Conservation (phyloP, 2,888 invertebrate genomes). For the Pinctada fucata region DNA sequence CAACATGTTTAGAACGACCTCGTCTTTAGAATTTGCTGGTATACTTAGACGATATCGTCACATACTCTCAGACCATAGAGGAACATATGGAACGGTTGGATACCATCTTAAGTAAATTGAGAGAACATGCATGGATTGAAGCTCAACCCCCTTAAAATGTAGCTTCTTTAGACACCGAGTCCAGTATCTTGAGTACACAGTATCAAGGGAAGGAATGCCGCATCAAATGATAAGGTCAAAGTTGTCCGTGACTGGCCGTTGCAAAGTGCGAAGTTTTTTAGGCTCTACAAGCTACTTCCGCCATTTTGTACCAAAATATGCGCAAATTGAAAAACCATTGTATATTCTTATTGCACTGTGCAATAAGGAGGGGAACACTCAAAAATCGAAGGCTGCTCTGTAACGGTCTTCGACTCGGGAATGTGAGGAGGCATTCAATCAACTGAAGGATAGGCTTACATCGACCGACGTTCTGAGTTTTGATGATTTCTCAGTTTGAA, state of each 20-base stretch:
- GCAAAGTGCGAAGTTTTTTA: constrained; percentile 5
- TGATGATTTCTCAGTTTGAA: constrained; percentile 34
- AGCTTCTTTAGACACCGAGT: constrained; percentile 12
- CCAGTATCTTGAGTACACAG: constrained; percentile 9
- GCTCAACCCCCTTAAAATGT: constrained; percentile 26
- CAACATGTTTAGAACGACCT: too few species aligned
- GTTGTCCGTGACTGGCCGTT: background rate
- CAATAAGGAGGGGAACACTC: background rate
- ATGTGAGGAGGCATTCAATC: constrained; percentile 24
- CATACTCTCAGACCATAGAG: too few species aligned
- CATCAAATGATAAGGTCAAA: background rate
- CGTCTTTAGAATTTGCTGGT: background rate
- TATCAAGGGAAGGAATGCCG: background rate
- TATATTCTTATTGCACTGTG: constrained; percentile 5
- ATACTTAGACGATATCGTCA: background rate
- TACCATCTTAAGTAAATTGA: constrained; percentile 12
- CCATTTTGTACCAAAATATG: background rate
- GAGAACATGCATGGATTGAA: constrained; percentile 20
- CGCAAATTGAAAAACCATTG: constrained; percentile 11
- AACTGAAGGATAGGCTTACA: constrained; percentile 27
- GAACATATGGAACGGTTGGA: background rate
- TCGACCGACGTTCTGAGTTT: constrained; percentile 37
- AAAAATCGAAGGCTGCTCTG: background rate
- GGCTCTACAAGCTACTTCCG: constrained; percentile 10
- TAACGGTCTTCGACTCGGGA: constrained; percentile 13